Evolutionary conservation across 2,888 invertebrate species (phyloP), one percentile per base, ranked within the genome.

Genomic region (Clusia tigrina): DNA sequence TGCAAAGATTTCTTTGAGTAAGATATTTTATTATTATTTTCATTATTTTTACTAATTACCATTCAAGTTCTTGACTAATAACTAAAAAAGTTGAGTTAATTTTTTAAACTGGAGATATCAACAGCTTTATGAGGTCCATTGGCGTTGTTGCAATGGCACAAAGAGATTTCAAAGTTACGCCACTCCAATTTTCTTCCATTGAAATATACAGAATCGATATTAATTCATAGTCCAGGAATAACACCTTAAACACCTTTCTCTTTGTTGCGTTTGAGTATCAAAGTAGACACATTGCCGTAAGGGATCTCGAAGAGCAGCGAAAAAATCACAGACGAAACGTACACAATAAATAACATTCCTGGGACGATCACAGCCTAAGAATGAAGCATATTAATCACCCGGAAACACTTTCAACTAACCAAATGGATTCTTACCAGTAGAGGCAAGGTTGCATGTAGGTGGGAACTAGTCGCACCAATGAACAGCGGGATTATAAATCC

Each of bases 401-500:
- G 15, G 26, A 5, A 42, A 42, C 22, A 53, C 15, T 24, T 26
- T n/a, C 2, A 15, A 1, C 17, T 57, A 32, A 12, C 12, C 32
- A 5, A 3, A 15, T 3, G 3, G 15, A 10, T 3, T 9, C 69
- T 67, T 60, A 74, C 74, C 67, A 72, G 42, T 54, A 74, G 65
- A 54, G 71, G 48, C 20, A 71, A 71, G 66, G 74, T 71, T 54
- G 69, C 67, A 58, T 73, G 69, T 0, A 69, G 68, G n/a, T 72
- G 72, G 1, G 69, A 59, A 38, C 69, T 72, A 1, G 71, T 69
- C 54, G 69, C 60, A 48, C 73, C 73, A 32, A 71, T 84, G 9
- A 86, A 69, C 23, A 85, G 79, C 62, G 76, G 77, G 61, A 86
- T 84, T 1, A 86, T 65, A 15, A 86, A 70, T 2, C 87, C 87